A percentile compares a stretch with the other conserved stretches of the same genome.
Conservation (phyloP, 2,113 vertebrate genomes). For the Sinocyclocheilus maitianheensis region DNA sequence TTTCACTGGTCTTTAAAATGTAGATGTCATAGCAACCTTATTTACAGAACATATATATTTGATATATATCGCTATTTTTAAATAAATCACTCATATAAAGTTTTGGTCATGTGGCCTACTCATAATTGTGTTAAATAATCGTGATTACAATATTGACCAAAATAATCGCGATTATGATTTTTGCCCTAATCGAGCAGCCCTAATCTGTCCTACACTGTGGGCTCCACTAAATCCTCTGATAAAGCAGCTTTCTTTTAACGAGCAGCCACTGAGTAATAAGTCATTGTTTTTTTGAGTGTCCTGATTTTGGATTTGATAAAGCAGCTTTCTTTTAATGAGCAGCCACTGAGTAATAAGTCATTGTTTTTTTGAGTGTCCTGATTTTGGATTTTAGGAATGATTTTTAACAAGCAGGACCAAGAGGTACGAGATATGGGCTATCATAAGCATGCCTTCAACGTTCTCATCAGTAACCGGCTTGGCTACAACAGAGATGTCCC, state of each 20-base stretch:
- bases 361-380: neutral
- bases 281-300: neutral
- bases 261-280: neutral
- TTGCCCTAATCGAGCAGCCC: too few relatives aligned
- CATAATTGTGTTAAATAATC: too few relatives aligned
- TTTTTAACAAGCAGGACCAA: slow-evolving; percentile 91
- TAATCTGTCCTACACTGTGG: neutral
- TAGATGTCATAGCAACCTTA: too few relatives aligned
- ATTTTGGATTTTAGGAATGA: slow-evolving; percentile 84
- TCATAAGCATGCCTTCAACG: slow-evolving; percentile 95
- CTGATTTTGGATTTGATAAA: slow-evolving; percentile 38
- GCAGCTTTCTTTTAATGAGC: neutral
- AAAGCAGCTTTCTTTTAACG: neutral
- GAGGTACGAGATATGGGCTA: slow-evolving; percentile 90
- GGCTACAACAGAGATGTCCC: slow-evolving; percentile 87
- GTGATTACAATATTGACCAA: too few relatives aligned
- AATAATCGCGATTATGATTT: too few relatives aligned
- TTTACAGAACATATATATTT: too few relatives aligned
- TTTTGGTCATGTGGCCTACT: too few relatives aligned
- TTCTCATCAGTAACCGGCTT: slow-evolving; percentile 93
- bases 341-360: neutral
- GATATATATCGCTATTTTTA: too few relatives aligned
- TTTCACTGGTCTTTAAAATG: too few relatives aligned
- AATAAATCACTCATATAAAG: too few relatives aligned
- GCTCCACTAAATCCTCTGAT: neutral